Conservation (phyloP, 2,113 vertebrate species). For the cat (Felis catus) region F.catus_Fca126_mat1.0 CM031418.1:113767501-113768000, state of each 20-base stretch:
- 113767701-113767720: constrained; percentile 54
- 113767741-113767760: constrained; percentile 51
- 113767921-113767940: constrained; percentile 14
- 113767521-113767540: neutral
- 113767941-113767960: neutral
- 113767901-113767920: neutral
- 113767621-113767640: constrained; percentile 28
- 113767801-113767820: constrained; percentile 40
- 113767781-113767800: constrained; percentile 55
- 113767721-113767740: constrained; percentile 52
- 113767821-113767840: constrained; percentile 22
- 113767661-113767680: constrained; percentile 57
- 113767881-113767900: neutral
- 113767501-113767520: neutral
- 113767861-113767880: constrained; percentile 38
- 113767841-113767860: neutral
- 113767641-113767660: constrained; percentile 32
- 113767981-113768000: neutral
- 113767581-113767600: neutral
- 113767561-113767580: no score
- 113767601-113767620: constrained; percentile 38
- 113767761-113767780: constrained; percentile 52
- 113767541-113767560: neutral
- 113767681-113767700: constrained; percentile 61
- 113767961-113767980: neutral